Evolutionary conservation across 2,888 invertebrate genomes (phyloP).

Genomic region (Acanthosepion esculentum): DNA sequence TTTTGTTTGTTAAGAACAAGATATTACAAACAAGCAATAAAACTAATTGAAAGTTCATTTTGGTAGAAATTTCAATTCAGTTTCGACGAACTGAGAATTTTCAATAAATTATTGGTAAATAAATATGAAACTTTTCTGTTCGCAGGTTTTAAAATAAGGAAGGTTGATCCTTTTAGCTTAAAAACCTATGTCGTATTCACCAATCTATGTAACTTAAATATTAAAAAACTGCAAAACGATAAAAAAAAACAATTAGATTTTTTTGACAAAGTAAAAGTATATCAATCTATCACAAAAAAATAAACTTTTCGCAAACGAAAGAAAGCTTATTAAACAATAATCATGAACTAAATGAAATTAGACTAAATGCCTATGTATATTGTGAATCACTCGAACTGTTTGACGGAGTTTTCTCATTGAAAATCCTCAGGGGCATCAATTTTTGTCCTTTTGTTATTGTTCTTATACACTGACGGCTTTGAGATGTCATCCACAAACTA

Average conservation of each 20-base stretch:
- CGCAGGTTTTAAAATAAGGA: no score
- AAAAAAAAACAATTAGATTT: no score
- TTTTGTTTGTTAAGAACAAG: constrained; percentile 46
- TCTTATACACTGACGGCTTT: not conserved
- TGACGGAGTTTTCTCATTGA: not conserved
- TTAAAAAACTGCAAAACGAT: no score
- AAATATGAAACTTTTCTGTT: not conserved
- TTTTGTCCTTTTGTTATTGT: not conserved
- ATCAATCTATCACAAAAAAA: no score
- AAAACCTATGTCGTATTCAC: no score
- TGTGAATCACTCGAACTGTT: not conserved
- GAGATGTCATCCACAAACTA: not conserved
- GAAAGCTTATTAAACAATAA: not conserved
- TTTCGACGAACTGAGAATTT: no score
- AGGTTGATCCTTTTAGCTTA: no score
- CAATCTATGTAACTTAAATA: no score
- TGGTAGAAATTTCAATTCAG: not conserved
- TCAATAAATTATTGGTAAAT: not conserved
- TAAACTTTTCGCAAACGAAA: no score
- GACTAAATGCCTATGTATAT: no score
- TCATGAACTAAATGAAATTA: no score
- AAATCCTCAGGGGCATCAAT: not conserved
- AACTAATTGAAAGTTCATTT: constrained; percentile 3
- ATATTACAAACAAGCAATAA: constrained; percentile 14
- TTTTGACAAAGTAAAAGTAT: no score